Conservation (phyloP, 2,113 vertebrate genomes). For the Lampris incognitus region DNA sequence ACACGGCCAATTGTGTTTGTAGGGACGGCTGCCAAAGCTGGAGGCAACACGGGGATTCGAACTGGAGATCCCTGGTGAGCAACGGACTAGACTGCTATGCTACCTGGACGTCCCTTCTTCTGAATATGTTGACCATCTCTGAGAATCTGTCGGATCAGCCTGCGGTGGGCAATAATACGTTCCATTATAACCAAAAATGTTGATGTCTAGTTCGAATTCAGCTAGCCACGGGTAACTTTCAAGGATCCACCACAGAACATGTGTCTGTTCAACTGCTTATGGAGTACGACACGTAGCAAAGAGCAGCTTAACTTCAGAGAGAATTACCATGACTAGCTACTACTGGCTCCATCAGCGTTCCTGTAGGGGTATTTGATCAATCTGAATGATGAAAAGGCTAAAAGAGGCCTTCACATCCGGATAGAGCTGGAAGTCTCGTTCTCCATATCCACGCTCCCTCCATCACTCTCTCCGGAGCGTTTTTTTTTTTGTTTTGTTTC, state of each 20-base stretch:
- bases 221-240: conserved; percentile 64
- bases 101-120: background rate
- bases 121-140: background rate
- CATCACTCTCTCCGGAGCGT: conserved; percentile 74
- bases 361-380: conserved; percentile 80
- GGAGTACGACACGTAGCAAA: conserved; percentile 65
- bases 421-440: conserved; percentile 75
- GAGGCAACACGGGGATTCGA: no score
- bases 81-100: background rate
- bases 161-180: conserved; percentile 2
- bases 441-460: conserved; percentile 68
- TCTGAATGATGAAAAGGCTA: conserved; percentile 78
- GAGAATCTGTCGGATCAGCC: conserved; percentile 49
- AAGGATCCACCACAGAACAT: conserved; percentile 63
- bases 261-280: conserved; percentile 70
- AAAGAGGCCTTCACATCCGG: conserved; percentile 76
- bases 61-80: no score
- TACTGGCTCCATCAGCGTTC: conserved; percentile 75
- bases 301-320: conserved; percentile 78
- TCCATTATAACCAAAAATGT: conserved; percentile 56
- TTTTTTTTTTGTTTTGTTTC: conserved; percentile 67
- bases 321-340: conserved; percentile 72
- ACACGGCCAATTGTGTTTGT: no score
- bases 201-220: conserved; percentile 45
- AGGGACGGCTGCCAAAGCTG: no score